Base-by-base conservation (phyloP, 2,113 vertebrate species). In the Syngnathus typhle region DNA sequence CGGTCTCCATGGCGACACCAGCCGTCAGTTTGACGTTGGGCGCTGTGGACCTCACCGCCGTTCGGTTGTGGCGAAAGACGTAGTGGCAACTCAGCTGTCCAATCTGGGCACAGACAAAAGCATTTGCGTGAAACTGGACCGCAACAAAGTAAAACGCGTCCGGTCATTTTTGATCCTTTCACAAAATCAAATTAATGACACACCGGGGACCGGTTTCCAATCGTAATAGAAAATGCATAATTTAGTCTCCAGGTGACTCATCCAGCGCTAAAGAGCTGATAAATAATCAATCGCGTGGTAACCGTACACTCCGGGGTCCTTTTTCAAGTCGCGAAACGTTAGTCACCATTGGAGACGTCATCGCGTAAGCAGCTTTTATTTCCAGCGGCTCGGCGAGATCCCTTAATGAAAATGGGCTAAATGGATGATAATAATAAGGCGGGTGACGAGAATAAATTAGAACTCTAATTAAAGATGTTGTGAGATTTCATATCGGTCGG, bases 51-150 rank as follows among this genome's bases (percentile, higher is more conserved):
- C 93, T 91, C 89, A 92, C 93, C 69, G 93, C 91, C 49, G 92
- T 96, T 87, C 89, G 86, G 58, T 85, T 92, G 72, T 96, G 96
- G 69, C 89, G 92, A 81, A 98, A 96, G 74, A 94, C 94, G 87
- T 96, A 98, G 87, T 94, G 93, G 84, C 92, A 89, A 81, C 87
- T 91, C 75, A 99, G 83, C 67, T 90, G 91, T 75, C 95, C 95
- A 7, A 99, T 94, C 95, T 98, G 88, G 47, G 27, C 27, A 32
- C 27, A 32, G 27, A 32, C 27, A 32, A 32, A 32, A 32, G 27
- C 27, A 3, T 32, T 27, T 27, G 27, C 27, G 27, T 27, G 27
- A 27, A 27, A 27, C 27, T 27, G 27, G 27, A 27, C 27, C 1
- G 27, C 8, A 52, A 18, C 21, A n/a, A n/a, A 9, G 6, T 52